Base-by-base conservation (phyloP, 2,797 vertebrate species). In the Falco biarmicus region DNA sequence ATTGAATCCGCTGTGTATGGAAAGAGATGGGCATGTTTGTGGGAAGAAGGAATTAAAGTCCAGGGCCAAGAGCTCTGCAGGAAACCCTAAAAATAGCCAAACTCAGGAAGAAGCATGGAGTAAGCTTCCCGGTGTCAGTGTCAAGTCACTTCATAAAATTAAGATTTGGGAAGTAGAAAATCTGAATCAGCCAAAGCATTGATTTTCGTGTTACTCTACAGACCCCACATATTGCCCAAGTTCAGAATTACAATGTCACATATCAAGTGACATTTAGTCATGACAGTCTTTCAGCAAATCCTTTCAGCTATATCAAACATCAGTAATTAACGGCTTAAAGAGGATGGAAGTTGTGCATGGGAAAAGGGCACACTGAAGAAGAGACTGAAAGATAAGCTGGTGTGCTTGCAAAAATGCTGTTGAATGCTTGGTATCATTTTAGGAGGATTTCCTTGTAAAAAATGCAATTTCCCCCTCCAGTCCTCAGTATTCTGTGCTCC, bases 71-170 rank as follows among this genome's bases (percentile, higher is more conserved):
- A 90, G 84, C 88, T 78, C 73, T 78, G 64, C 68, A 89, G 87
- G 95, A 94, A 94, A 87, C 53, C 45, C 91, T 90, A 92, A 94
- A 97, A 96, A 92, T 74, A 96, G 74, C 15, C 59, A 66, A 76
- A 82, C 9, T 78, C 69, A 25, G n/a, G 63, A 81, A 84, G 47
- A 93, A 89, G 14, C 4, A 0, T 76, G 43, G 73, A 91, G 73
- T 56, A 86, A 91, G 69, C 31, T 87, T 95, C 95, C 83, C 57
- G 39, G 24, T 91, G 94, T 82, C 69, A 60, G 66, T 53, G n/a
- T 87, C 80, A 93, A 94, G 56, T 24, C 89, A 87, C 57, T 92
- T 41, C 54, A 59, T 74, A 94, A 94, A 90, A 80, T 76, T 48
- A 68, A 63, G 12, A 53, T 66, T 91, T 82, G 31, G 21, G 31